Base-by-base conservation (phyloP, 2,797 vertebrate species). In the Coendou prehensilis region DNA sequence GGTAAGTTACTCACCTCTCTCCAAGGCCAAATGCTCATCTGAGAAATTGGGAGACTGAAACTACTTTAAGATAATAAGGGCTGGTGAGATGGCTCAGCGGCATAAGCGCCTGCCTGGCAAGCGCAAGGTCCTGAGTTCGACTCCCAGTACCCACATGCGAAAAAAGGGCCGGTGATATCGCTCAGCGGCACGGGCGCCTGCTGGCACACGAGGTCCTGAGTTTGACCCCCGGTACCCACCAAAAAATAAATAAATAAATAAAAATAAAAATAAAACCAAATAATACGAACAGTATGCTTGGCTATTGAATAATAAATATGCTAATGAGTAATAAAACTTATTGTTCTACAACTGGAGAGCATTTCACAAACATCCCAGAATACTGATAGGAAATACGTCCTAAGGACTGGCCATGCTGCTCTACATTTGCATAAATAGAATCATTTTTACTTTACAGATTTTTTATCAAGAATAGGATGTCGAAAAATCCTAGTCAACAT, bases 211-310 rank as follows among this genome's bases (percentile, higher is more conserved):
- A 41, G 37, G 37, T 41, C 37, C 37, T 41, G 37, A 41, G 37
- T 41, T 41, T 41, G 37, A 41, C 37, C 37, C 37, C 37, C 37
- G 37, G 37, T 41, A 41, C 37, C 37, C 37, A 41, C 37, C 37
- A 41, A 41, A 41, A 41, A 41, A 41, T 41, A 41, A 41, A 41
- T 41, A 41, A 41, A 41, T 41, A 41, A 41, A 41, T 41, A 41
- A 41, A 41, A 41, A 41, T 41, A 41, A 41, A 41, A 83, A 81
- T 47, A 90, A 93, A 87, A 52, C 75, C 9, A 91, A 94, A 81
- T 59, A 54, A 86, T 10, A 9, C 6, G 71, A 87, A 87, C 45
- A 37, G 79, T 45, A 30, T 82, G 11, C n/a, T 47, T 91, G 28
- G 14, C 33, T 80, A 20, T 41, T 41, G 37, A 41, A 2, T 41